These are phyloP conservation scores for Atta colombica DNA, from an alignment of 1,140 invertebrate genomes.

Conservation along the genomic window DNA sequence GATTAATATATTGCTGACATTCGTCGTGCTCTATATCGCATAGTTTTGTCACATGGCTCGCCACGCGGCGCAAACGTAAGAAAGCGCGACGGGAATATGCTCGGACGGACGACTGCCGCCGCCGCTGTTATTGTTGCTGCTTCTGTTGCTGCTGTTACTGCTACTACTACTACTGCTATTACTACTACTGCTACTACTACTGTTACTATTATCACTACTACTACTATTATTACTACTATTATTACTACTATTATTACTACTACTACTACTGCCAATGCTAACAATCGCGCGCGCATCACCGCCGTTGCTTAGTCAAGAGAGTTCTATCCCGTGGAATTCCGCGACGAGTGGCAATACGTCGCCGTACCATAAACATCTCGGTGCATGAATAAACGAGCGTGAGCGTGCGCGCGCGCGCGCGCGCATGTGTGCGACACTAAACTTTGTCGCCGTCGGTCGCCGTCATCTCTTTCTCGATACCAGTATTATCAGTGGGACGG, in stretches of 20 bases:
- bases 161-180: background rate
- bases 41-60: conserved; percentile 20
- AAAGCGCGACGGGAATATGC: conserved; percentile 27
- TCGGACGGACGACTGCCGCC: background rate
- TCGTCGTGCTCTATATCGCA: background rate
- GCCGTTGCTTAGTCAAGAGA: background rate
- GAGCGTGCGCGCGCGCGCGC: background rate
- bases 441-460: background rate
- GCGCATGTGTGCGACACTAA: background rate
- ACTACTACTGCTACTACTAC: background rate
- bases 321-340: background rate
- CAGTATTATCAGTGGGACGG: background rate
- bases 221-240: background rate
- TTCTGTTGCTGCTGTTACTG: background rate
- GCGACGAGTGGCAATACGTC: background rate
- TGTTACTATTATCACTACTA: background rate
- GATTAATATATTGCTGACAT: background rate
- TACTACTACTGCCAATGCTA: background rate
- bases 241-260: too few relatives aligned
- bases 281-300: background rate
- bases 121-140: background rate
- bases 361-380: conserved; percentile 3
- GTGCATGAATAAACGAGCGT: conserved; percentile 1
- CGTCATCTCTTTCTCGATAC: background rate
- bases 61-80: conserved; percentile 20